These are phyloP conservation scores for Orientallactaga sibirica DNA, from an alignment of 2,797 vertebrate genomes.

Conservation along the genomic window DNA sequence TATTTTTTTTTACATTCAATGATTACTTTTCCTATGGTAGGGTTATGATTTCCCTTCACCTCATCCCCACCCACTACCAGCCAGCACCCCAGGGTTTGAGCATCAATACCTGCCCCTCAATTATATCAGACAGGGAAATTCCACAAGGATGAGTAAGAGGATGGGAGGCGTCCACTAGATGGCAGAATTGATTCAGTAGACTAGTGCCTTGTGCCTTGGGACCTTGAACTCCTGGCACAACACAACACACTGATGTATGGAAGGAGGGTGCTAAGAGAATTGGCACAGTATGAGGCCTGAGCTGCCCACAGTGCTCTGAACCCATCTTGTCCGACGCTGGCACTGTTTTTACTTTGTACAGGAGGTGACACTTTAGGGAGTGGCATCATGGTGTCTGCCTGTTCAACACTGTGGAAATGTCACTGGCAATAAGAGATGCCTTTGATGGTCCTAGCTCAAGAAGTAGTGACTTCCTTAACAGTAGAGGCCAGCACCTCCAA, in stretches of 20 bases:
- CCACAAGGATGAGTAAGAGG: not conserved
- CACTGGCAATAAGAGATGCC: conserved; percentile 13
- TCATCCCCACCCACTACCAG: conserved; percentile 53
- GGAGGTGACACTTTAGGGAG: conserved; percentile 73
- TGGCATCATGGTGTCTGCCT: conserved; percentile 59
- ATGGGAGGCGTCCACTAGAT: conserved; percentile 84
- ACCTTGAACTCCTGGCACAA: not conserved
- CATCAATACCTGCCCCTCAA: conserved; percentile 39
- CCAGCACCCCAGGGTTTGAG: not conserved
- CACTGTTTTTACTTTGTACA: conserved; percentile 67
- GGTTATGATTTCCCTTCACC: conserved; percentile 22
- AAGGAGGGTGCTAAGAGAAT: conserved; percentile 40
- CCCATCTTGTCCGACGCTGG: conserved; percentile 18
- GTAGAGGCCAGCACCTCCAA: not conserved
- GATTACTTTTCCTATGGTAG: conserved; percentile 76
- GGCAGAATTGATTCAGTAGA: conserved; percentile 88
- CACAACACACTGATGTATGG: conserved; percentile 34
- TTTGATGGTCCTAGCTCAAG: conserved; percentile 74
- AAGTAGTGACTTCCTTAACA: conserved; percentile 67
- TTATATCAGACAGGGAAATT: not conserved
- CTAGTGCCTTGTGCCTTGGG: not conserved
- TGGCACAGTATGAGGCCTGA: not conserved
- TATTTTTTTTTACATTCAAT: conserved; percentile 31
- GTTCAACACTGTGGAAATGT: conserved; percentile 51
- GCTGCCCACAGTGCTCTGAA: conserved; percentile 67